Conservation (phyloP, 2,888 invertebrate species). For the Metalampra italica region DNA sequence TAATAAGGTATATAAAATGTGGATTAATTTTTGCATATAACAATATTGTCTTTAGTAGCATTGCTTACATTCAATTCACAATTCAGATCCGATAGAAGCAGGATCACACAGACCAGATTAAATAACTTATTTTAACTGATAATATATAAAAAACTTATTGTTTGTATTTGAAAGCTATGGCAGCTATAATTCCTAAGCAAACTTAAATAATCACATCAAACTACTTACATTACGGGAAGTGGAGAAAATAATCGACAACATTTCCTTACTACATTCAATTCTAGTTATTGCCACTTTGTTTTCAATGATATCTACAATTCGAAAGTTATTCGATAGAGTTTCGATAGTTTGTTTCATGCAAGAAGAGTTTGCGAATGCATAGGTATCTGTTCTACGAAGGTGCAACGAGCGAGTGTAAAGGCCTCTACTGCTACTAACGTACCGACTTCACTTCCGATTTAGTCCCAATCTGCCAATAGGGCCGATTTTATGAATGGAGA, state of each 20-base stretch:
- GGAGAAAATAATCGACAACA: background rate
- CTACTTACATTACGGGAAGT: background rate
- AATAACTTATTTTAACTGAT: background rate
- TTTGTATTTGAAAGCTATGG: background rate
- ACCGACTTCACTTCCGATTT: too few relatives aligned
- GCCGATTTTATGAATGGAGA: too few relatives aligned
- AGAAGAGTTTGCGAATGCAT: slow-evolving; percentile 9
- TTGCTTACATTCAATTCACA: slow-evolving; percentile 53
- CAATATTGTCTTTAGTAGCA: slow-evolving; percentile 76
- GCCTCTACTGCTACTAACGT: slow-evolving; percentile 1
- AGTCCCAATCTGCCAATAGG: slow-evolving; percentile 20
- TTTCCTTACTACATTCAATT: slow-evolving; percentile 23
- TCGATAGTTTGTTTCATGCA: slow-evolving; percentile 7
- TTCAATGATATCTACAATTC: slow-evolving; percentile 25
- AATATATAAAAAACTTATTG: background rate
- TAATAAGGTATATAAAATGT: slow-evolving; percentile 64
- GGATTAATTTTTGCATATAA: slow-evolving; percentile 68
- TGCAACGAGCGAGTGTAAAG: slow-evolving; percentile 39
- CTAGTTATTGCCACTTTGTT: slow-evolving; percentile 47
- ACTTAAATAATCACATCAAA: background rate
- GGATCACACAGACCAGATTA: slow-evolving; percentile 13
- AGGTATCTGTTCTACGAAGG: slow-evolving; percentile 37
- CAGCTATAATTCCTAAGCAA: too few relatives aligned
- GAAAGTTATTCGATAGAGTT: slow-evolving; percentile 1
- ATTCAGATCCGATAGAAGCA: slow-evolving; percentile 29